Base-by-base conservation (phyloP, 1,140 invertebrate genomes). In the Micrasema minimum region DNA sequence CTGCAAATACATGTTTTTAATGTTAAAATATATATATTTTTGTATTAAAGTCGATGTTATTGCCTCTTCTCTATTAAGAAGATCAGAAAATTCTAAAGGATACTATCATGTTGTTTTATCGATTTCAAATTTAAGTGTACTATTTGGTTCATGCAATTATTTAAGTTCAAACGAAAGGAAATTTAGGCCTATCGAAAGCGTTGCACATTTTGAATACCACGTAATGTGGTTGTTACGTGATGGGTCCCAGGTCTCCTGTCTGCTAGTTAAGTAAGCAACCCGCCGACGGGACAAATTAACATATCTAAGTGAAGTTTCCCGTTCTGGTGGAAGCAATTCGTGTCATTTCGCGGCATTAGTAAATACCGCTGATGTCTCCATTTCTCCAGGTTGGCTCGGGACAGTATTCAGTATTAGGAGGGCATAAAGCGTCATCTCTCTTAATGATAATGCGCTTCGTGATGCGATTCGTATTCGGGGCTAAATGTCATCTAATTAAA, bases 401-500 rank as follows among this genome's bases (percentile, higher is more conserved):
- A 22, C 43, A 26, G 14, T 20, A n/a, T n/a, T n/a, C n/a, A n/a
- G 64, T 62, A 69, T 62, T 55, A 38, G 67, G 67, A 37, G 55
- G 18, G 46, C 67, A 69, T 69, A 50, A 69, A 50, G 57, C 67
- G 43, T 69, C 67, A 69, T 69, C 67, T 41, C 35, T 37, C 23
- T 23, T 51, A 51, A 69, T 53, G 67, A 69, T 69, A 69, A 69
- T 69, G 55, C 67, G 14, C 35, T 51, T 69, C 67, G 67, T 69
- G 67, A 69, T 69, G 55, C 14, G 57, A 69, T 69, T 69, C 67
- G 18, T 51, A 14, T 69, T 62, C 57, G 43, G 55, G 38, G 67
- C 67, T 45, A 69, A 69, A 69, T 69, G 67, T 69, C 67, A 69
- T 69, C 57, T 69, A 69, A 69, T 69, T 69, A 69, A 62, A 62